phyloP scores from a whole-genome alignment of 1,140 invertebrate species.

The Temnothorax curvispinosus region DNA sequence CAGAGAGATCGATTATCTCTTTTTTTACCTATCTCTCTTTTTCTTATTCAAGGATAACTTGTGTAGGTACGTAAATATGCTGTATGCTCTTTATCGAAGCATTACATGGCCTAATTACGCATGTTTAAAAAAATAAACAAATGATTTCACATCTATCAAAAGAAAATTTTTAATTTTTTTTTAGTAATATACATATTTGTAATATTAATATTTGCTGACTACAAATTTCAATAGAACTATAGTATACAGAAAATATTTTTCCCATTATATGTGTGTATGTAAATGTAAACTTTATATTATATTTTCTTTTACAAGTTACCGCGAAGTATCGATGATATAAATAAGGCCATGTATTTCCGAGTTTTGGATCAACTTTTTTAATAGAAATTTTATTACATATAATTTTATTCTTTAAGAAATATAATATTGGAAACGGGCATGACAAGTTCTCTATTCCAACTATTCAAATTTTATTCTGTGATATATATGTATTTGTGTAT shows the following conservation, averaged over 20 bases:
- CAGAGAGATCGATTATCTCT: not conserved
- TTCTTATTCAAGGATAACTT: not conserved
- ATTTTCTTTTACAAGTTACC: not conserved
- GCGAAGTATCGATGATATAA: not conserved
- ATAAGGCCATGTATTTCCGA: not conserved
- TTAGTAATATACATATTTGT: not conserved
- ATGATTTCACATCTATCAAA: too few relatives aligned
- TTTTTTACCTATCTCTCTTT: not conserved
- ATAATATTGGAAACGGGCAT: not conserved
- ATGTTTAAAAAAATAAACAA: not conserved
- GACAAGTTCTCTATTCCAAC: not conserved
- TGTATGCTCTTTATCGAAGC: not conserved
- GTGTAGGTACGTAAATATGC: not conserved
- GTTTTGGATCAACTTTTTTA: not conserved
- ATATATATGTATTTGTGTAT: not conserved
- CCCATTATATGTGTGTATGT: not conserved
- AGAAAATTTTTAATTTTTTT: not conserved
- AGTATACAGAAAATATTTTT: not conserved
- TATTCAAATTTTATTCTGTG: not conserved
- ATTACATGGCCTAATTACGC: not conserved
- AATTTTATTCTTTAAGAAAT: not conserved
- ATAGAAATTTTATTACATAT: slow-evolving; percentile 3
- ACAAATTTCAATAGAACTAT: not conserved
- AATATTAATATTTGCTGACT: not conserved
- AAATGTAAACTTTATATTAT: not conserved